phyloP scores from a whole-genome alignment of 2,888 invertebrate species.

The Acronicta leporina region DNA sequence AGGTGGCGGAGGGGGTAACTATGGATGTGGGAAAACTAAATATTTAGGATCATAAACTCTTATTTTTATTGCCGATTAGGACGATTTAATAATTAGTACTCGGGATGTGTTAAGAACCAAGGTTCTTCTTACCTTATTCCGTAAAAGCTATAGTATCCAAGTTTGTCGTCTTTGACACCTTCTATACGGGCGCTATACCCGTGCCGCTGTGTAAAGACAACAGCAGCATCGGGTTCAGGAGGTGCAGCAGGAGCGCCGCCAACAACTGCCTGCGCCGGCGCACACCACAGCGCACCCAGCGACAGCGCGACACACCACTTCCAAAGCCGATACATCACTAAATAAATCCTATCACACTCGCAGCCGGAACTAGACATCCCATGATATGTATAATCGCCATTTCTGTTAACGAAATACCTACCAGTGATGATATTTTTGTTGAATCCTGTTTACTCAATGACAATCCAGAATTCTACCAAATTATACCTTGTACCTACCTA shows the following conservation, averaged over 20 bases:
- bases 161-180: conserved; percentile 89
- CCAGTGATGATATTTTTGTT: conserved; percentile 36
- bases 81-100: too few species aligned
- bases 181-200: conserved; percentile 90
- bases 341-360: conserved; percentile 50
- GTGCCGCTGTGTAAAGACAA: conserved; percentile 90
- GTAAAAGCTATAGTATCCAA: conserved; percentile 91
- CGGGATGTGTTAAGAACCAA: too few species aligned
- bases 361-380: conserved; percentile 60
- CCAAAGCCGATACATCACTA: conserved; percentile 68
- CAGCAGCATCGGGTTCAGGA: conserved; percentile 92
- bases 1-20: too few species aligned
- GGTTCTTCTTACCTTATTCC: conserved; percentile 89
- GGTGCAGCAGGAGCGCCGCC: conserved; percentile 91
- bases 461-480: background rate
- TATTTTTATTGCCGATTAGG: too few species aligned
- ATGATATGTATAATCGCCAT: conserved; percentile 43
- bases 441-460: conserved; percentile 21
- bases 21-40: too few species aligned
- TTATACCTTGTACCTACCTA: too few species aligned
- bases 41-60: too few species aligned
- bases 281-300: conserved; percentile 48
- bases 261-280: conserved; percentile 85
- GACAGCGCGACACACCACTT: conserved; percentile 44
- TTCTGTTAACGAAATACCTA: conserved; percentile 29